Evolutionary conservation across 2,113 vertebrate genomes (phyloP), one percentile per base, ranked within the genome.

Genomic region (Xiphias gladius): DNA sequence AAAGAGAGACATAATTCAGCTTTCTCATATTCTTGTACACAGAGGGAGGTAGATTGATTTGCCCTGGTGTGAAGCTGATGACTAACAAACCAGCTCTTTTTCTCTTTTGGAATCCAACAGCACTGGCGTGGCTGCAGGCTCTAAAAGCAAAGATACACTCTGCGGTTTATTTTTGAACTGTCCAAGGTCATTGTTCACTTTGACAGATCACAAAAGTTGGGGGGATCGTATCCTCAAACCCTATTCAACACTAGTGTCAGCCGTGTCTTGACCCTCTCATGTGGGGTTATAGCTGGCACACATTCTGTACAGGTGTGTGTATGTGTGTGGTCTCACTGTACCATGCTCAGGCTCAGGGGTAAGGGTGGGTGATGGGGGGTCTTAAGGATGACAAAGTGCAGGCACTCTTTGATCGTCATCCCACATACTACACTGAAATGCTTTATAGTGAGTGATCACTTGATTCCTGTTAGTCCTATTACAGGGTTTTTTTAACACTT

Each of bases 51-150:
- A 84, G 83, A 91, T 90, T 89, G 91, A 94, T 93, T 90, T 87
- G 79, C 82, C 85, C 89, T 79, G 85, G 82, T 88, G 84, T 58
- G 84, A 89, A 87, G 87, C 86, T 73, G 91, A 93, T 94, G 94
- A 94, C 91, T 94, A 94, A 95, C 91, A 85, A 84, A 83, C 90
- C 86, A n/a, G 73, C 69, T 92, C 78, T 83, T 89, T 84, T 86
- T 92, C 84, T 89, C 83, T 90, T 78, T 81, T 94, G 91, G 92
- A 90, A 84, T 77, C 79, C 46, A 48, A 91, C 87, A 88, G 79
- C 82, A 84, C 71, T 80, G 76, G 88, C 84, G 73, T 88, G 84
- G 91, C 81, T 88, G 84, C 64, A 70, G 89, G 86, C 88, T 91
- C 85, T 89, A 35, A 85, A 87, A 88, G 88, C 89, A 76, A 73